Conservation (phyloP, 2,888 invertebrate genomes). For the Cephus runcator region DNA sequence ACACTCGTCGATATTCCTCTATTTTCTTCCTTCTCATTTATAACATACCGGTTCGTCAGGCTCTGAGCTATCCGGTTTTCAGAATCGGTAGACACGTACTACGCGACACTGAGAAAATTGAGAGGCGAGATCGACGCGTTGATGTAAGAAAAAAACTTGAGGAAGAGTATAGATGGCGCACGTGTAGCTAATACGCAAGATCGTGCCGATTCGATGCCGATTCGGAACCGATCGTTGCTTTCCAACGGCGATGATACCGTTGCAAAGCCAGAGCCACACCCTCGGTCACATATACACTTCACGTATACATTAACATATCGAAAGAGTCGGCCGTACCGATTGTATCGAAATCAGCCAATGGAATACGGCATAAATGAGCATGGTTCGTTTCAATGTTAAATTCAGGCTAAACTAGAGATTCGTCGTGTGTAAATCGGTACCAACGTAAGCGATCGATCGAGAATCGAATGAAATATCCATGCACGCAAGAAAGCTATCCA, state of each 20-base stretch:
- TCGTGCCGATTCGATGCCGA: background rate
- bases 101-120: background rate
- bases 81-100: background rate
- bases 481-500: background rate
- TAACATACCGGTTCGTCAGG: background rate
- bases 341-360: conserved; percentile 33
- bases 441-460: background rate
- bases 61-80: background rate
- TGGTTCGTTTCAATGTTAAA: background rate
- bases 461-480: background rate
- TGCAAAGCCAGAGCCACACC: conserved; percentile 51
- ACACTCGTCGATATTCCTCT: background rate
- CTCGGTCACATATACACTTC: conserved; percentile 29
- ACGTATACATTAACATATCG: background rate
- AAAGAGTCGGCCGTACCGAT: conserved; percentile 27
- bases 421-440: background rate
- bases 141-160: background rate
- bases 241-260: conserved; percentile 59
- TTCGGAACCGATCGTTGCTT: background rate
- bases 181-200: background rate
- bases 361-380: background rate
- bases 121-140: background rate
- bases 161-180: background rate
- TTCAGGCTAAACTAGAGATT: background rate
- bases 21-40: background rate